phyloP scores from a whole-genome alignment of 64 coral and sea anemone species.

The Dendrophyllia cribrosa region DNA sequence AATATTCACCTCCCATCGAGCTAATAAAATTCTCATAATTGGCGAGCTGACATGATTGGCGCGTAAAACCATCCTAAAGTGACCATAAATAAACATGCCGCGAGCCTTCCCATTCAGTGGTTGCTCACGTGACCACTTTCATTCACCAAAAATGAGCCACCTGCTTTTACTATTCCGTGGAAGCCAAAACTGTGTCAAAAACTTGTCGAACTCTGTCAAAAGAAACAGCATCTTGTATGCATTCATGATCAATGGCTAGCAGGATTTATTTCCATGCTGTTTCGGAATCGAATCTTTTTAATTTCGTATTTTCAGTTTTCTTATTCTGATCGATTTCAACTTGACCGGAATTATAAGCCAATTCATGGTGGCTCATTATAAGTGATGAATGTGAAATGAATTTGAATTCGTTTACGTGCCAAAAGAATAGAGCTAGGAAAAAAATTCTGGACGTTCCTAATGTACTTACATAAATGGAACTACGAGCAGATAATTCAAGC shows the following conservation, averaged over 20 bases:
- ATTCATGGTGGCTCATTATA: not conserved
- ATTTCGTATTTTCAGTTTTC: not conserved
- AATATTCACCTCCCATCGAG: slow-evolving; percentile 15
- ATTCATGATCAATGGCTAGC: not conserved
- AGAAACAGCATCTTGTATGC: not conserved
- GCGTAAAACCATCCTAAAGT: not conserved
- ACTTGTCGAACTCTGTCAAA: slow-evolving; percentile 26
- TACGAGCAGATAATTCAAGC: not conserved
- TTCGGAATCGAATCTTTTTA: not conserved
- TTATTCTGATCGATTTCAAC: not conserved
- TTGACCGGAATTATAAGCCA: not conserved
- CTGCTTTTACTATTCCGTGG: slow-evolving; percentile 4
- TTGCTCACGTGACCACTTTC: slow-evolving; percentile 38
- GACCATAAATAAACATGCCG: slow-evolving; percentile 38
- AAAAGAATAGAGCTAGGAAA: not conserved
- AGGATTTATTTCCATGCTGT: not conserved
- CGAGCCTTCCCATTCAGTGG: slow-evolving; percentile 34
- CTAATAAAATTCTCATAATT: slow-evolving; percentile 62
- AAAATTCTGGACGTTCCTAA: not conserved
- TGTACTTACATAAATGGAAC: not conserved
- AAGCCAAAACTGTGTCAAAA: slow-evolving; percentile 45
- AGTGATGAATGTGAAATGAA: not conserved
- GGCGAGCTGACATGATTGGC: slow-evolving; percentile 14
- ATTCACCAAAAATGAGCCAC: slow-evolving; percentile 39
- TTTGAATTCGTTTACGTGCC: not conserved